Evolutionary conservation across 1,140 invertebrate species (phyloP).

Genomic region (Himalopsyche phryganea): DNA sequence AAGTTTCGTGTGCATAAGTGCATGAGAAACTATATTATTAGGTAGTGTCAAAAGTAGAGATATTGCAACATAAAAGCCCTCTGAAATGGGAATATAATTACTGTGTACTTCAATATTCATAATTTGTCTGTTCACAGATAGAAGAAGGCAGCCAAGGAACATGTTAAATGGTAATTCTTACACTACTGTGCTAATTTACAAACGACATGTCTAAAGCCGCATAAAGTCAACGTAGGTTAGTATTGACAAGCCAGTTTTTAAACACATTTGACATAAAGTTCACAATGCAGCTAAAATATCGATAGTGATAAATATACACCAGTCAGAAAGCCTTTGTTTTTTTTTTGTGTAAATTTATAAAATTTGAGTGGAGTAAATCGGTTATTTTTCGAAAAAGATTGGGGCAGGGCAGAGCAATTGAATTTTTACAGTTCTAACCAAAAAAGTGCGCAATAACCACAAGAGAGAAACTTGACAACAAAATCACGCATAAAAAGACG

Average conservation of each 20-base stretch:
- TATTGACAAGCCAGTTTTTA: slow-evolving; percentile 12
- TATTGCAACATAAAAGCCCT: too few species aligned
- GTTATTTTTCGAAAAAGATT: background rate
- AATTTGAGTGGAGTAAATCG: slow-evolving; percentile 3
- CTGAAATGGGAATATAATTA: too few species aligned
- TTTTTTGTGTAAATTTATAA: background rate
- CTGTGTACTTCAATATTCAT: too few species aligned
- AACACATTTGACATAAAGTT: slow-evolving; percentile 9
- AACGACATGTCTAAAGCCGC: background rate
- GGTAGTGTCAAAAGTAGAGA: too few species aligned
- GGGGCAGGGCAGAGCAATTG: background rate
- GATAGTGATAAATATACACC: background rate
- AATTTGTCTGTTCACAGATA: too few species aligned
- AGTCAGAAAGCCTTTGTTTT: background rate
- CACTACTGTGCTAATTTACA: slow-evolving; percentile 1
- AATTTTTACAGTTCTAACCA: slow-evolving; percentile 15
- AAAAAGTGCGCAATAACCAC: slow-evolving; percentile 25
- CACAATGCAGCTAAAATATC: too few species aligned
- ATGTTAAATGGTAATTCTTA: background rate
- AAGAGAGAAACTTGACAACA: slow-evolving; percentile 11
- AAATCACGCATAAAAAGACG: slow-evolving; percentile 36
- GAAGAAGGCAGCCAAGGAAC: background rate
- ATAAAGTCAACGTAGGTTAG: slow-evolving; percentile 16
- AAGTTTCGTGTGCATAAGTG: too few species aligned
- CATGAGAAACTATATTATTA: too few species aligned